Percentiles rank a stretch among this genome's conserved stretches.
Conservation (phyloP, 2,888 invertebrate species). For the Stenodema calcarata region DNA sequence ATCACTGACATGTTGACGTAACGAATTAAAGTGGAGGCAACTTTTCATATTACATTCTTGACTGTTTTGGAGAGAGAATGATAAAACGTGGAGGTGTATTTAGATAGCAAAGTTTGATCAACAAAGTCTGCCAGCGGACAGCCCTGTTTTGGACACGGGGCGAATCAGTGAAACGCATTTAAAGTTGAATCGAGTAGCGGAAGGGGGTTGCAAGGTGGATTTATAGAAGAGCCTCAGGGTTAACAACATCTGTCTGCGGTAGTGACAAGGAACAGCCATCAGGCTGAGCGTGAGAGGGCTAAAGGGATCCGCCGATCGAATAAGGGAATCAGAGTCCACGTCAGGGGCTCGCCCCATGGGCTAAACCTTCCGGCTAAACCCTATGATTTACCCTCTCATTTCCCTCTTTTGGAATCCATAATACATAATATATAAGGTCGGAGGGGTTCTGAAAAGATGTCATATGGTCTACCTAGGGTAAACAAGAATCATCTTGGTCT, state of each 20-base stretch:
- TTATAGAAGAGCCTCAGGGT: constrained; percentile 42
- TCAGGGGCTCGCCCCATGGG: not conserved
- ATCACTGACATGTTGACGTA: no score
- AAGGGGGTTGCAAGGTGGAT: constrained; percentile 2
- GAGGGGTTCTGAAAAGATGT: no score
- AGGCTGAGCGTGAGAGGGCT: constrained; percentile 28
- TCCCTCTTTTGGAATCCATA: not conserved
- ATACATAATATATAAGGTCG: not conserved
- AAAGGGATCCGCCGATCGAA: constrained; percentile 33
- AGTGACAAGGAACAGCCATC: constrained; percentile 49
- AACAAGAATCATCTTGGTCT: no score
- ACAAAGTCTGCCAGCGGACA: not conserved
- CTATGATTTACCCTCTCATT: constrained; percentile 1
- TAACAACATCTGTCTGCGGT: constrained; percentile 46
- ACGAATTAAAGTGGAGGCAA: not conserved
- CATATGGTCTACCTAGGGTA: no score
- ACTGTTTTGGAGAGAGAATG: not conserved
- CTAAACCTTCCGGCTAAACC: not conserved
- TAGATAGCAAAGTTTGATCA: not conserved
- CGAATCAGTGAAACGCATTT: constrained; percentile 44
- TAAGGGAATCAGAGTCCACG: constrained; percentile 25
- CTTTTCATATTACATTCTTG: not conserved
- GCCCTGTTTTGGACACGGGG: constrained; percentile 1
- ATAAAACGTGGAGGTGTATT: not conserved
- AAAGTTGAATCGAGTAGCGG: constrained; percentile 37